Percentiles rank a stretch among this genome's conserved stretches.
phyloP scores from a whole-genome alignment of 2,113 vertebrate genomes.

The Bos javanicus region DNA sequence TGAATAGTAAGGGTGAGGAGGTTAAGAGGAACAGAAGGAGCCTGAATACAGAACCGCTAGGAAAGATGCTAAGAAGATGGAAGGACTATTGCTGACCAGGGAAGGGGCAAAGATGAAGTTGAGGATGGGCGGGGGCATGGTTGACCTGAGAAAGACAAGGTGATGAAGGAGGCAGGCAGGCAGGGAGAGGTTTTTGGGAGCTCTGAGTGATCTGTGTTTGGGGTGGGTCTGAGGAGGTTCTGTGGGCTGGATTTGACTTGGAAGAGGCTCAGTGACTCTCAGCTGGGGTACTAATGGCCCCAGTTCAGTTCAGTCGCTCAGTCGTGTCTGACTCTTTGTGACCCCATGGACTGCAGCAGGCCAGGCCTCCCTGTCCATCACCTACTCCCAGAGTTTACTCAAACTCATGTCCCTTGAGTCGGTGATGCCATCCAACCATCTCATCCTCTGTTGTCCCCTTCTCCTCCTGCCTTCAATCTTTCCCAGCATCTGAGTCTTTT shows the following conservation, averaged over 20 bases:
- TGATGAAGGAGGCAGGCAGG: neutral
- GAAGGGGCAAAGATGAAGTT: neutral
- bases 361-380: neutral
- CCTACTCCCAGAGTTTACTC: fast-evolving
- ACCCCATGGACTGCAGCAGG: neutral
- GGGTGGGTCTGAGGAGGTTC: neutral
- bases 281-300: neutral
- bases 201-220: neutral
- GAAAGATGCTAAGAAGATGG: neutral
- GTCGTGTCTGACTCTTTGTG: fast-evolving
- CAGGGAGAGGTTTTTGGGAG: neutral
- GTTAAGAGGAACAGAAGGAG: no score
- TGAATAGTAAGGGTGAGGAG: fast-evolving
- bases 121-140: fast-evolving
- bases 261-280: neutral
- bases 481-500: neutral
- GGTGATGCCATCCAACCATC: neutral
- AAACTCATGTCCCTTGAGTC: neutral
- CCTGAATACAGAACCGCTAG: fast-evolving
- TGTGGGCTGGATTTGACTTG: neutral
- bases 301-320: neutral
- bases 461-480: neutral
- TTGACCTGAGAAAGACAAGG: neutral
- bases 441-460: fast-evolving
- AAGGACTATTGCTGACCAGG: neutral